A percentile compares a stretch with the other conserved stretches of the same genome.
Evolutionary conservation across 2,888 invertebrate genomes (phyloP).

Genomic region (Camponotus fellah): DNA sequence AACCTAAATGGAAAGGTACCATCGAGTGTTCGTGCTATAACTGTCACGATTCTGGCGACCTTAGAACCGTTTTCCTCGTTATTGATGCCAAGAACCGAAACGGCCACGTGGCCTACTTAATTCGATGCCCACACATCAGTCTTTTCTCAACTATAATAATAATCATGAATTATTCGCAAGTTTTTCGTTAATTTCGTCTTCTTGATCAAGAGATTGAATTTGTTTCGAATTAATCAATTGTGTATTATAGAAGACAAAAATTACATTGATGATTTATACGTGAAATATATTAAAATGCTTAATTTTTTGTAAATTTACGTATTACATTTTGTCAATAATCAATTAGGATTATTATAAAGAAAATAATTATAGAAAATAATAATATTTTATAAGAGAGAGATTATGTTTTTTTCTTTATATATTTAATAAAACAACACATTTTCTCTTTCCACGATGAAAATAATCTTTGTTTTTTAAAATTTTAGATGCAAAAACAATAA

Average conservation of each 20-base stretch:
- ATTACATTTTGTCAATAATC: neutral
- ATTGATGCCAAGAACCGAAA: conserved; percentile 49
- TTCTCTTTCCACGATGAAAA: neutral
- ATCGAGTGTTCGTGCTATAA: conserved; percentile 18
- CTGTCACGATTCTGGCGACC: conserved; percentile 31
- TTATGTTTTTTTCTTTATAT: neutral
- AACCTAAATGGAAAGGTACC: conserved; percentile 23
- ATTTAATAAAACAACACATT: neutral
- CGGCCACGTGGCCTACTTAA: conserved; percentile 48
- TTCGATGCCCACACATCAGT: neutral
- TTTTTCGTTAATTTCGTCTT: neutral
- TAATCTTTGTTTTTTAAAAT: neutral
- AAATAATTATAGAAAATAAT: conserved; percentile 6
- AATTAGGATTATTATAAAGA: neutral
- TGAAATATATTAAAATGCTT: neutral
- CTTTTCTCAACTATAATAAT: neutral
- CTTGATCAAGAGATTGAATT: neutral
- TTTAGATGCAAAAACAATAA: neutral
- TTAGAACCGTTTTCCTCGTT: conserved; percentile 36
- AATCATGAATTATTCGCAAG: conserved; percentile 23
- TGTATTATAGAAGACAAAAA: neutral
- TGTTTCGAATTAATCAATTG: neutral
- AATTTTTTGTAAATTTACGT: neutral
- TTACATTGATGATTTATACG: neutral
- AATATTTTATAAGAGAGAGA: neutral